Conservation (phyloP, 2,113 vertebrate species). For the Eudyptes chrysolophus region DNA sequence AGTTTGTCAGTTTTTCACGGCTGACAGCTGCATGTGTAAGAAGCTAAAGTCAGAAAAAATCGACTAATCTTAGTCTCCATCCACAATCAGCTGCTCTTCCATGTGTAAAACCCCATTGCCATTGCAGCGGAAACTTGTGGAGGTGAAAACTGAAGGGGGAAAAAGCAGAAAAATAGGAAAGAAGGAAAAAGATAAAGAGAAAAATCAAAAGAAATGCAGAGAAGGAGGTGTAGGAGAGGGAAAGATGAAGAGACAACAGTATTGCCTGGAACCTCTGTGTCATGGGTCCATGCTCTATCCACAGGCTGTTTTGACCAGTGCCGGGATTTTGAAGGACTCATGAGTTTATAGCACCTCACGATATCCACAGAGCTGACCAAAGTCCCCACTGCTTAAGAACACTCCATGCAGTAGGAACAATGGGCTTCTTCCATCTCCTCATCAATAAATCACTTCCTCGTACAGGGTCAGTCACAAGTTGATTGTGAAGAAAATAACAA, state of each 20-base stretch:
- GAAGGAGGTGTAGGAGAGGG: not conserved
- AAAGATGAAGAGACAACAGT: not conserved
- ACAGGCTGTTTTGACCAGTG: not conserved
- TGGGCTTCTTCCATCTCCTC: not conserved
- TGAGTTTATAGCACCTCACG: not conserved
- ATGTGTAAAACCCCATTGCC: not conserved
- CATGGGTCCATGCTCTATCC: not conserved
- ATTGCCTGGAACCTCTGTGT: not conserved
- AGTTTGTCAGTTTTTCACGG: not conserved
- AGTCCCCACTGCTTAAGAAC: not conserved
- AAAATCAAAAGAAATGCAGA: not conserved
- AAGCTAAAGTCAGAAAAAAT: not conserved
- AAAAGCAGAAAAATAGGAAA: not conserved
- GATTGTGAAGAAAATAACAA: not conserved
- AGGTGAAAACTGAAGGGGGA: not conserved
- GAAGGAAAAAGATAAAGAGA: not conserved
- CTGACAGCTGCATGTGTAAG: not conserved
- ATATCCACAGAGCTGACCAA: not conserved
- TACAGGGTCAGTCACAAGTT: not conserved
- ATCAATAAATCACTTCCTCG: not conserved
- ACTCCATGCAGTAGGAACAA: not conserved
- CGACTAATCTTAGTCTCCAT: not conserved
- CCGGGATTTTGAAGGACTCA: not conserved
- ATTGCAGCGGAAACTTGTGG: not conserved
- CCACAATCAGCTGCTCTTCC: not conserved